Conservation (phyloP, 2,888 invertebrate species). For the Synanthedon vespiformis region DNA sequence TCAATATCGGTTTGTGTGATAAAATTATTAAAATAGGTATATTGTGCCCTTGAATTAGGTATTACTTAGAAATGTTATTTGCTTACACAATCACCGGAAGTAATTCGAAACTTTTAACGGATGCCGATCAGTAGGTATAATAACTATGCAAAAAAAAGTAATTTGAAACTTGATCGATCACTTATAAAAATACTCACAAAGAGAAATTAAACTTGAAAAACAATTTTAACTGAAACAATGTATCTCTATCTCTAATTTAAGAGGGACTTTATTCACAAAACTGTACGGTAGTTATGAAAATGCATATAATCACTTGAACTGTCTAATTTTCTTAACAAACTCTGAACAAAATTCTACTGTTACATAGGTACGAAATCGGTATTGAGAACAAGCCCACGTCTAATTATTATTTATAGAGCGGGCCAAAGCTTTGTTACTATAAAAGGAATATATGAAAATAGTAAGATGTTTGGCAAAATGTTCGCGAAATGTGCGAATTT, state of each 20-base stretch:
- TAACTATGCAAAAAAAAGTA: background rate
- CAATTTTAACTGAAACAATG: no score
- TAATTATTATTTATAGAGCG: slow-evolving; percentile 37
- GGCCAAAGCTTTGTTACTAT: slow-evolving; percentile 23
- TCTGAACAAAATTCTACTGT: no score
- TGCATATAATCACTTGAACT: no score
- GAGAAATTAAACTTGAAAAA: no score
- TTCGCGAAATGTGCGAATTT: slow-evolving; percentile 41
- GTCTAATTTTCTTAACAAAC: no score
- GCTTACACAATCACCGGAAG: background rate
- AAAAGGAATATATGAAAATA: slow-evolving; percentile 34
- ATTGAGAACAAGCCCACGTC: slow-evolving; percentile 18
- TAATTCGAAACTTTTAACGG: background rate
- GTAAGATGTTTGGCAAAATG: background rate
- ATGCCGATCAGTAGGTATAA: background rate
- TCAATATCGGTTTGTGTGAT: slow-evolving; percentile 13
- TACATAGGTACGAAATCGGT: no score
- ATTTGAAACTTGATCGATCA: no score
- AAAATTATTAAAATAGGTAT: background rate
- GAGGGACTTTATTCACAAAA: no score
- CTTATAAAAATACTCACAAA: no score
- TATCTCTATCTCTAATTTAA: no score
- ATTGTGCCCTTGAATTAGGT: background rate
- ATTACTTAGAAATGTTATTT: background rate
- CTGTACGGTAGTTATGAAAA: no score